These are phyloP conservation scores for Acleris laterana DNA, from an alignment of 2,888 invertebrate genomes.

Conservation along the genomic window DNA sequence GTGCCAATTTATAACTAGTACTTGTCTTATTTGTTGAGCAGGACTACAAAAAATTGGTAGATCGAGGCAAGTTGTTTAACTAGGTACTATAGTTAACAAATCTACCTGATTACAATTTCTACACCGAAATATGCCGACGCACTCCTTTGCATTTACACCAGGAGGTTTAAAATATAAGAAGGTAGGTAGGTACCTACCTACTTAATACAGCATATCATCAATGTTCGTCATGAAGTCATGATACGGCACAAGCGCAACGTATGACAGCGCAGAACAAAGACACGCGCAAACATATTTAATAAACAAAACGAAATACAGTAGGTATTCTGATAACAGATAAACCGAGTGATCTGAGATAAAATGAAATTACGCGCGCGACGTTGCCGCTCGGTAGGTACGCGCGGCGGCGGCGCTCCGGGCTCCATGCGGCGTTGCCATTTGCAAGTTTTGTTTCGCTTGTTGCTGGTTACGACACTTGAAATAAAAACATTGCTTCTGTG, in stretches of 20 bases:
- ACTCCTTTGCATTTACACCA: not conserved
- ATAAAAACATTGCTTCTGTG: slow-evolving; percentile 18
- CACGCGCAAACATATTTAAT: slow-evolving; percentile 11
- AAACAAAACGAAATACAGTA: slow-evolving; percentile 43
- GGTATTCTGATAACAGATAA: slow-evolving; percentile 64
- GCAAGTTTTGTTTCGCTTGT: slow-evolving; percentile 12
- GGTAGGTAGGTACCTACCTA: not conserved
- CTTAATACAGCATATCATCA: not conserved
- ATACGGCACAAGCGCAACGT: not conserved
- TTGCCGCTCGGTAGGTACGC: slow-evolving; percentile 64
- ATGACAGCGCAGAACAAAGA: slow-evolving; percentile 1
- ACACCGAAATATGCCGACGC: too few species aligned
- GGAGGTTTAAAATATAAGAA: not conserved
- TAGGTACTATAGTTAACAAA: too few species aligned
- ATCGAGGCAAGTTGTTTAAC: too few species aligned
- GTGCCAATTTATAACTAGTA: too few species aligned
- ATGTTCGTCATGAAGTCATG: slow-evolving; percentile 2
- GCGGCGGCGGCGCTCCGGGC: slow-evolving; percentile 18
- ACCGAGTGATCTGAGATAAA: slow-evolving; percentile 50
- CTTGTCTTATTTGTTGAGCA: too few species aligned
- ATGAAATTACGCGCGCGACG: slow-evolving; percentile 76
- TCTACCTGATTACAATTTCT: too few species aligned
- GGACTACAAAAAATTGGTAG: too few species aligned
- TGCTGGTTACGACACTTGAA: slow-evolving; percentile 15
- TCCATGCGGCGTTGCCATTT: slow-evolving; percentile 10